phyloP scores from a whole-genome alignment of 1,140 invertebrate genomes.

The Drosophila cardini region DNA sequence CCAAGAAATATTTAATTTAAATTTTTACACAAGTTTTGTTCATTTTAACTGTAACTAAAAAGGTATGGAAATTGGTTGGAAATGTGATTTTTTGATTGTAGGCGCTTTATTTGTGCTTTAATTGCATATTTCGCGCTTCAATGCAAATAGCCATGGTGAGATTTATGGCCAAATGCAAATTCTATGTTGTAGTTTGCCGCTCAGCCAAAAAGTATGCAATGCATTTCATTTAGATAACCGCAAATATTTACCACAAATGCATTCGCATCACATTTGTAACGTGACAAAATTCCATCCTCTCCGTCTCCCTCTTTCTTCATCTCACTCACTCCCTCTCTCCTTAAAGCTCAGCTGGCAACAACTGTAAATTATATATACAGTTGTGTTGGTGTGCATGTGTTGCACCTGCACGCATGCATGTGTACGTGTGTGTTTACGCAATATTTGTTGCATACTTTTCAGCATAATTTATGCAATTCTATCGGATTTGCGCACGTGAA shows the following conservation, averaged over 20 bases:
- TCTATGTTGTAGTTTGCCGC: slow-evolving; percentile 18
- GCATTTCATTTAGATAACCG: slow-evolving; percentile 82
- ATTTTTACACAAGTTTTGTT: too few species aligned
- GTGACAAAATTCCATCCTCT: slow-evolving; percentile 31
- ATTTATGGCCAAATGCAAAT: slow-evolving; percentile 32
- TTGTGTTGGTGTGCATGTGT: slow-evolving; percentile 21
- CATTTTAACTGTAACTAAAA: too few species aligned
- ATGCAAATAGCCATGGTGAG: slow-evolving; percentile 40
- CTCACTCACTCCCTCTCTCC: neutral
- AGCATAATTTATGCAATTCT: slow-evolving; percentile 59
- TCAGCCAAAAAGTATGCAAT: slow-evolving; percentile 53
- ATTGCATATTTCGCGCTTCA: slow-evolving; percentile 69
- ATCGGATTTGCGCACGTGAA: slow-evolving; percentile 39
- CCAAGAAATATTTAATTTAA: too few species aligned
- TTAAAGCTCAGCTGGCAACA: neutral
- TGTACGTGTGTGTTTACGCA: slow-evolving; percentile 29
- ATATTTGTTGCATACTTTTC: slow-evolving; percentile 56
- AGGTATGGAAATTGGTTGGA: slow-evolving; percentile 4
- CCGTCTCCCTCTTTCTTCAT: neutral
- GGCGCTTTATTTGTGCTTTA: slow-evolving; percentile 79
- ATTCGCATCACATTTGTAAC: slow-evolving; percentile 62
- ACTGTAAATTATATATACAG: slow-evolving; percentile 39
- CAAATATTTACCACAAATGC: slow-evolving; percentile 79
- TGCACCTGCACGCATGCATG: neutral
- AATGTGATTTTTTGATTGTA: slow-evolving; percentile 67